Base-by-base conservation (phyloP, 2,888 invertebrate genomes). In the Noctua janthina region DNA sequence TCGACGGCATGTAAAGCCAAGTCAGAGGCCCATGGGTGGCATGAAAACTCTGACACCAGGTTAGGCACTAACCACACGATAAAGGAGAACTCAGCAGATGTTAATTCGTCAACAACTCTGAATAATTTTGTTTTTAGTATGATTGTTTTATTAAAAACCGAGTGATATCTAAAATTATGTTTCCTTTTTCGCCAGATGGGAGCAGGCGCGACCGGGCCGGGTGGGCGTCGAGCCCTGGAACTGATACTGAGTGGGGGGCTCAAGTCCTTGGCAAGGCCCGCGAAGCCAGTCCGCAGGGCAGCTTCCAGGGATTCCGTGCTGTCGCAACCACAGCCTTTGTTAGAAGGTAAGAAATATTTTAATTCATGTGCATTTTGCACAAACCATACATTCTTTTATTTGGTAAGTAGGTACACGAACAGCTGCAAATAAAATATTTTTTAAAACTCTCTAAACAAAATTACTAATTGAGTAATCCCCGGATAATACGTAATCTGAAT, bases 231-330 rank as follows among this genome's bases (percentile, higher is more conserved):
- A 49, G 93, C 96, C 81, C 91, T 96, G 17, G 96, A 96, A 89
- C 91, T 96, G 78, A 96, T 95, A 79, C 94, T 97, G 69, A 95
- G 96, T 89, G 96, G 96, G 29, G 96, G 96, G 46, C 96, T 96
- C 79, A 96, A 96, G 92, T 95, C 96, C 15, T 89, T 96, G 76
- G 94, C 96, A 74, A 90, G 96, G 83, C 96, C 96, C 4, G 93
- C 95, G 54, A 95, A 94, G 91, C 96, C 95, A 23, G 97, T 96
- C 81, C 95, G 96, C 51, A 92, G 97, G 84, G 97, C 96, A 51
- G 97, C 96, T 17, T 96, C 97, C 2, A 91, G 97, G 81, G 97
- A 97, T 91, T 97, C 97, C 0, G 97, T 97, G 86, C 93, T 97
- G 69, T 94, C 96, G 64, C 97, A 97, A 85, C 96, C 97, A 74